Percentiles rank a stretch among this genome's conserved stretches.
phyloP scores from a whole-genome alignment of 2,797 vertebrate genomes.

The Scolopax rusticola region DNA sequence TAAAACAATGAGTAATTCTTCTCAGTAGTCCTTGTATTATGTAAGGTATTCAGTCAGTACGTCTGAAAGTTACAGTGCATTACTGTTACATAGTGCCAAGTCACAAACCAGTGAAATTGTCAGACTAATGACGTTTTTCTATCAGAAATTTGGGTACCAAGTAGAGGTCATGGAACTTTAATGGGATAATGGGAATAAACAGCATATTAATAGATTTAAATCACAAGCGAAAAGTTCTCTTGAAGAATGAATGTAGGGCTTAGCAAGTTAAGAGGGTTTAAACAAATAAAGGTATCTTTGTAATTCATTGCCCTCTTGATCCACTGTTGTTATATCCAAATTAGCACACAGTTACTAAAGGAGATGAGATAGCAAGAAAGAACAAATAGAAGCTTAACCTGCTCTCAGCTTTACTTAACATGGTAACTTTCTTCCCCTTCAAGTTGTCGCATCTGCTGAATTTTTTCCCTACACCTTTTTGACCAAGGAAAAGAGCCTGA shows the following conservation, averaged over 20 bases:
- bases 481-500: background rate
- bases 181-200: background rate
- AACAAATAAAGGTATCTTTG: background rate
- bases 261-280: background rate
- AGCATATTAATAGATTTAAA: background rate
- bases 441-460: background rate
- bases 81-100: background rate
- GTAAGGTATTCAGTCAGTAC: background rate
- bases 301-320: background rate
- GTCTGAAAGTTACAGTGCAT: background rate
- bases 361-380: background rate
- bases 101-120: background rate
- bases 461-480: background rate
- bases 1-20: conserved; percentile 18
- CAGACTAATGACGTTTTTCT: background rate
- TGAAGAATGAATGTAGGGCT: background rate
- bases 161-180: background rate
- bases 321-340: background rate
- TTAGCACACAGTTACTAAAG: background rate
- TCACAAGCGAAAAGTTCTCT: background rate
- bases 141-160: background rate
- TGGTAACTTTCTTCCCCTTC: background rate
- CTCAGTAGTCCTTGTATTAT: background rate
- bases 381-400: background rate
- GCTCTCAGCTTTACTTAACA: background rate